phyloP scores from a whole-genome alignment of 2,113 vertebrate species.

The Microcebus ravelobensis region DNA sequence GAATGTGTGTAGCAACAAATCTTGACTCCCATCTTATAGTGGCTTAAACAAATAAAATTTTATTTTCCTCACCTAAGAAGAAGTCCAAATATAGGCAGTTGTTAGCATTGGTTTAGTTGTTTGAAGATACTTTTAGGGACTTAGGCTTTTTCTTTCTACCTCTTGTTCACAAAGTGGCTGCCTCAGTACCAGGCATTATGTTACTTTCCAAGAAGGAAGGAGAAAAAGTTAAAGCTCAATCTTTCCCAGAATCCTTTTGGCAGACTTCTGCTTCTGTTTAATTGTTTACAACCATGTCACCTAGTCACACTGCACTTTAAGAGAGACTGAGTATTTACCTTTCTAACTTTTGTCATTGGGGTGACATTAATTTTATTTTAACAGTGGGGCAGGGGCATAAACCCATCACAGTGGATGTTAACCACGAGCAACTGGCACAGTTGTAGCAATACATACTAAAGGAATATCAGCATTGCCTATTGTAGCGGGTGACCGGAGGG shows the following conservation, averaged over 20 bases:
- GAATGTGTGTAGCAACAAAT: not conserved
- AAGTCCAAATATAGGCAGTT: not conserved
- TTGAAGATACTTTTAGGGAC: not conserved
- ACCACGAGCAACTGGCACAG: not conserved
- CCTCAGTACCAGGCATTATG: not conserved
- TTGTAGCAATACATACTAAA: not conserved
- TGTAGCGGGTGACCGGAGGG: not conserved
- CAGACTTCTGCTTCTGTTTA: not conserved
- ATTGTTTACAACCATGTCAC: not conserved
- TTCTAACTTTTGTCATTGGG: not conserved
- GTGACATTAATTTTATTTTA: not conserved
- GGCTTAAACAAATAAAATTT: slow-evolving; percentile 30
- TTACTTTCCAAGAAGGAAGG: not conserved
- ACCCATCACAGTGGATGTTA: not conserved
- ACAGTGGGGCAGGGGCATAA: not conserved
- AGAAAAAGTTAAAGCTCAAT: not conserved
- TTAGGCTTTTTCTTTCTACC: not conserved
- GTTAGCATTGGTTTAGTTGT: not conserved
- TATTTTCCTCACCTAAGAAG: not conserved
- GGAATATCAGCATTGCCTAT: not conserved
- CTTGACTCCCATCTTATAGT: not conserved
- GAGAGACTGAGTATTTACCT: not conserved
- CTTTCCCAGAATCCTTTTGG: not conserved
- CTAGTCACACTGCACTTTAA: not conserved
- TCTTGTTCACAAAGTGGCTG: not conserved